Evolutionary conservation across 2,113 vertebrate species (phyloP), one percentile per base, ranked within the genome.

Genomic region (Nanger granti): DNA sequence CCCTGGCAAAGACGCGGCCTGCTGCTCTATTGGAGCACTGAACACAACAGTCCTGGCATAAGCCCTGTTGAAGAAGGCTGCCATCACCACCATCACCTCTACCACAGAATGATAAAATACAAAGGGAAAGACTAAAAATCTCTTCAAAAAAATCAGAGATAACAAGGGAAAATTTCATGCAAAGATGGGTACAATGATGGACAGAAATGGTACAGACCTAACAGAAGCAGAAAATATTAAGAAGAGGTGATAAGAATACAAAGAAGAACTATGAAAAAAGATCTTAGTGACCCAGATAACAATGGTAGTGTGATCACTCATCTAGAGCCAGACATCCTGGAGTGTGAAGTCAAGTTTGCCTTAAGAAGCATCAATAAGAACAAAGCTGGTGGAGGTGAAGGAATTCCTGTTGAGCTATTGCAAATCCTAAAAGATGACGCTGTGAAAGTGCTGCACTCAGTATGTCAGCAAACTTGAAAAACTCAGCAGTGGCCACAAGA

Each of bases 1-100:
- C n/a, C n/a, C n/a, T 37, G 64, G 34, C 18, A 69, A 37, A 69
- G 34, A 69, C 2, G 0, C 3, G 0, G 34, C 34, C 66, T 37
- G 18, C 34, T 37, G 34, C n/a, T 5, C 66, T 37, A 34, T 22
- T n/a, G 34, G 34, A 34, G 34, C 66, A 37, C 34, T 37, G 34
- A 37, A n/a, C 66, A 37, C 66, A 37, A 37, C 4, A 37, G 34
- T 69, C 66, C 66, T 37, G 66, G 66, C 18, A 22, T 69, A 69
- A 69, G 17, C 4, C 66, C 18, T 37, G 4, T 37, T 73, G 4
- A 37, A 37, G n/a, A 5, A 73, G n/a, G 18, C 17, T 69, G 18
- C 17, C 18, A 69, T 69, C 8, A 69, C 17, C 64, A 69, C 66
- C 34, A 69, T 20, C 4, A 69, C 8, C 8, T 4, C 66, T 69